phyloP scores from a whole-genome alignment of 2,113 vertebrate genomes.

The Propithecus coquereli region DNA sequence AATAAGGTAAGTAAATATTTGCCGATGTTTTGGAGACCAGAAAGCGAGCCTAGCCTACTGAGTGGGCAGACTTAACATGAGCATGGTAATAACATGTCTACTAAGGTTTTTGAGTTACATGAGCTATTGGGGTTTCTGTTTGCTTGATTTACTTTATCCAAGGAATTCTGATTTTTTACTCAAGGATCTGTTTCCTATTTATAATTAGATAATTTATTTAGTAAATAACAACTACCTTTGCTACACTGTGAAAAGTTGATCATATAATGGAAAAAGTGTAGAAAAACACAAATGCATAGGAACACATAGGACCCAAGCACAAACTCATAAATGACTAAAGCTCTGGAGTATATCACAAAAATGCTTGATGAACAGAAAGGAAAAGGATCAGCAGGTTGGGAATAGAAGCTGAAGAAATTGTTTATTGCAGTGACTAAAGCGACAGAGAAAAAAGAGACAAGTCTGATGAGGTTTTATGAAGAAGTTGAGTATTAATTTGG shows the following conservation, averaged over 20 bases:
- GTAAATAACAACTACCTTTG: not conserved
- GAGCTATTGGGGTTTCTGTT: not conserved
- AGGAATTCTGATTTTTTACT: not conserved
- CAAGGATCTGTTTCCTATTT: not conserved
- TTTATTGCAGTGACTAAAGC: not conserved
- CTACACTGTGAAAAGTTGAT: not conserved
- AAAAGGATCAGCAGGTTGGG: not conserved
- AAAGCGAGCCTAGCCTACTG: not conserved
- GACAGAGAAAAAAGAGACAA: not conserved
- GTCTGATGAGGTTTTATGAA: not conserved
- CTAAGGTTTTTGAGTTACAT: not conserved
- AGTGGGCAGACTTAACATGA: not conserved
- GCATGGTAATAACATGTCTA: not conserved
- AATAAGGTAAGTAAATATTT: slow-evolving; percentile 56
- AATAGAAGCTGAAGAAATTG: not conserved
- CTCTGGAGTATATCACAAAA: not conserved
- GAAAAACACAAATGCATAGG: not conserved
- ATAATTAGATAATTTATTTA: not conserved
- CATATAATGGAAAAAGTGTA: not conserved
- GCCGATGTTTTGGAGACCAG: slow-evolving; percentile 51
- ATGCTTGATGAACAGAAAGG: not conserved
- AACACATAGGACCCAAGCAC: not conserved
- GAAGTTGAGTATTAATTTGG: not conserved
- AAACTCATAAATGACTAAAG: not conserved
- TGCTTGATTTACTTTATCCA: not conserved